Base-by-base conservation (phyloP, 1,140 invertebrate species). In the Aradophagus sp. region DNA sequence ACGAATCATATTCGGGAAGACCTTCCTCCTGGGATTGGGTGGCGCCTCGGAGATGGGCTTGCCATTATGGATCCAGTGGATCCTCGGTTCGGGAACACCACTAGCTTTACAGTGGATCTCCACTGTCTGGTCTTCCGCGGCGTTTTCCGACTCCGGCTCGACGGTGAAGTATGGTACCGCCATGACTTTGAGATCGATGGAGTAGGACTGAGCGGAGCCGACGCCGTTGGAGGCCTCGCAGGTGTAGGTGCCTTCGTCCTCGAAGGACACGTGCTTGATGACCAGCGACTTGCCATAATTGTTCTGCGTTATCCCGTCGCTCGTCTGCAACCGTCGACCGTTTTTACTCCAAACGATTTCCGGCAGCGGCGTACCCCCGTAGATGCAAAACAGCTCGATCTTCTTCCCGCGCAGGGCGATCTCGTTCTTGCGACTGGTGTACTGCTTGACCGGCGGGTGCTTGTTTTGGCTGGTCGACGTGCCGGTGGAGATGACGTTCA, bases 11-110 rank as follows among this genome's bases (percentile, higher is more conserved):
- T 96, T 93, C 0, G 88, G 78, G 0, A 86, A 87, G 7, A 94
- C 89, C 67, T 86, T 87, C 23, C 91, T 87, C 38, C 95, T 88
- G 0, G 89, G 87, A 88, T 96, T 97, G 0, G 86, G 85, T 8
- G 90, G 88, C 1, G 92, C 90, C 80, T 94, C 90, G 38, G 89
- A 87, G 20, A 98, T 91, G 0, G 95, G 93, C 77, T 92, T 92
- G 26, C 97, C 97, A 87, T 99, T 99, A 82, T 98, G 92, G 45
- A 97, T 97, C 98, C 98, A 99, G 74, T 95, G 91, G 39, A 98
- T 96, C 63, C 93, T 89, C 0, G 98, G 97, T 42, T 92, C 88
- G 0, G 98, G 98, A 1, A 91, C 90, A 56, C 97, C 97, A 5
- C 88, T 90, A 0, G 97, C 97, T 53, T 91, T 89, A 84, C 98